These are phyloP conservation scores for Axea sp. DNA, from an alignment of 2,888 invertebrate genomes.

Conservation along the genomic window DNA sequence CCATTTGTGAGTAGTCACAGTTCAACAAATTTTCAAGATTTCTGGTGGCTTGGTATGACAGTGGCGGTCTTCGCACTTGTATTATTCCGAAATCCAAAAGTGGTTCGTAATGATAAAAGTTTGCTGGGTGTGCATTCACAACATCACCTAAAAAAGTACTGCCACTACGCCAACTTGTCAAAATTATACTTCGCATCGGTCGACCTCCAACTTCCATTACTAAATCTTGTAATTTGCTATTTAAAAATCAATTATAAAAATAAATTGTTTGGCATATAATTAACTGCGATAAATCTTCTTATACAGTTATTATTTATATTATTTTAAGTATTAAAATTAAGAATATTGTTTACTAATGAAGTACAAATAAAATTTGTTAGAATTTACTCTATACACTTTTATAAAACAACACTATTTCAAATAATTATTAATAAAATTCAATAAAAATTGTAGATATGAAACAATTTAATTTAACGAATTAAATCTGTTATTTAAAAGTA, in stretches of 20 bases:
- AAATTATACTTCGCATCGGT: slow-evolving; percentile 87
- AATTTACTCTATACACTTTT: too few species aligned
- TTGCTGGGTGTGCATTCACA: slow-evolving; percentile 90
- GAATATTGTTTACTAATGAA: too few species aligned
- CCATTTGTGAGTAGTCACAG: slow-evolving; percentile 88
- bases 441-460: too few species aligned
- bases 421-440: too few species aligned
- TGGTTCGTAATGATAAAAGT: slow-evolving; percentile 95
- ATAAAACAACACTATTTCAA: too few species aligned
- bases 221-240: slow-evolving; percentile 83
- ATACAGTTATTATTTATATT: too few species aligned
- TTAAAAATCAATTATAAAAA: slow-evolving; percentile 1
- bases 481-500: too few species aligned
- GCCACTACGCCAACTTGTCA: slow-evolving; percentile 95
- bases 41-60: slow-evolving; percentile 84
- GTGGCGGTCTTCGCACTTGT: slow-evolving; percentile 88
- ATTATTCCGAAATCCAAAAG: slow-evolving; percentile 89
- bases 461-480: too few species aligned
- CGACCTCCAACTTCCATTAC: slow-evolving; percentile 85
- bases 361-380: too few species aligned
- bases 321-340: too few species aligned
- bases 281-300: too few species aligned
- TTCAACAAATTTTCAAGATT: slow-evolving; percentile 86
- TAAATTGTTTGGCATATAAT: too few species aligned
- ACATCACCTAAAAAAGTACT: slow-evolving; percentile 94